A percentile compares a stretch with the other conserved stretches of the same genome.
These are phyloP conservation scores for Sebastes aleutianus DNA, from an alignment of 2,797 vertebrate species.

Conservation along the genomic window DNA sequence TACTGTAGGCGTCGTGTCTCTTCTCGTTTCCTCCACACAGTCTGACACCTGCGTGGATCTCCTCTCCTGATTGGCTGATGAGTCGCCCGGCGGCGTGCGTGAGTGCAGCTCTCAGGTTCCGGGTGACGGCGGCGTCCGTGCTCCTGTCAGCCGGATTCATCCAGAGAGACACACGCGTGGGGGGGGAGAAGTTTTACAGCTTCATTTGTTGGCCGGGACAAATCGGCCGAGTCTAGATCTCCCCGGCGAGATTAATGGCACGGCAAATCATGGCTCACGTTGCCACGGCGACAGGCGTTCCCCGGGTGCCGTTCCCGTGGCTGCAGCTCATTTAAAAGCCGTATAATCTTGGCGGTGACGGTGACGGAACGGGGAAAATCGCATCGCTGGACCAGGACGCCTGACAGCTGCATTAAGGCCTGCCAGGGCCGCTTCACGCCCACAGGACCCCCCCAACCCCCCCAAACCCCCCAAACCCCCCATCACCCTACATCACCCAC, in stretches of 20 bases:
- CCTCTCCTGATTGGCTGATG: not conserved
- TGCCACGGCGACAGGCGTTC: slow-evolving; percentile 65
- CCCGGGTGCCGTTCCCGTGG: slow-evolving; percentile 52
- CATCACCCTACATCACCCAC: not conserved
- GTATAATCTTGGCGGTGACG: slow-evolving; percentile 65
- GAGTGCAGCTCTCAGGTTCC: not conserved
- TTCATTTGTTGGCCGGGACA: slow-evolving; percentile 67
- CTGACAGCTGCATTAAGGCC: slow-evolving; percentile 80
- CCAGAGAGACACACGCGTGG: slow-evolving; percentile 6
- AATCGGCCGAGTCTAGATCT: slow-evolving; percentile 62
- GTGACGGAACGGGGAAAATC: slow-evolving; percentile 44
- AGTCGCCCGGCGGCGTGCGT: too few relatives aligned
- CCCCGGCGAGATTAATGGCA: slow-evolving; percentile 74
- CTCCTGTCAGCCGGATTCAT: slow-evolving; percentile 17
- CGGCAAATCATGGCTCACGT: slow-evolving; percentile 71
- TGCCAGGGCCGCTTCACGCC: slow-evolving; percentile 70
- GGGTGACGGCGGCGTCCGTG: not conserved
- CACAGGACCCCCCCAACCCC: slow-evolving; percentile 10
- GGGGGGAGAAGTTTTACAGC: slow-evolving; percentile 53
- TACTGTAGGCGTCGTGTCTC: not conserved
- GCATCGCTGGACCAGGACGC: slow-evolving; percentile 57
- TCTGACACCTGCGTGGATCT: not conserved
- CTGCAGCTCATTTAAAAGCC: slow-evolving; percentile 76
- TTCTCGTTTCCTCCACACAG: not conserved
- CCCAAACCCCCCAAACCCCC: not conserved